phyloP scores from a whole-genome alignment of 1,140 invertebrate genomes.

The Cephus cinctus region DNA sequence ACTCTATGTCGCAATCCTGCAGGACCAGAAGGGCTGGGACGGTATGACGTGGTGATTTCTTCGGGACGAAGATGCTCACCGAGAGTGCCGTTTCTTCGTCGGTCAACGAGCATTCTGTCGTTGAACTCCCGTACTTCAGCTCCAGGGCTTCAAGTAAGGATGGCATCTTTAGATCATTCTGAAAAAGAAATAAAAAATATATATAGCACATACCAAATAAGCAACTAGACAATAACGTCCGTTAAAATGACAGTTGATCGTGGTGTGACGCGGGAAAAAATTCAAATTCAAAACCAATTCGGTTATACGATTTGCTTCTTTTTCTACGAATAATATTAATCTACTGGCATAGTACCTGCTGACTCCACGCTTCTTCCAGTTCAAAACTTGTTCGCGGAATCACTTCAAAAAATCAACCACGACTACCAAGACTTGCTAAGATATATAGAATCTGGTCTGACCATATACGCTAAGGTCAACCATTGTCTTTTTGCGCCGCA shows the following conservation, averaged over 20 bases:
- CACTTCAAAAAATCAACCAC: no score
- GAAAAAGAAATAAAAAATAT: slow-evolving; percentile 19
- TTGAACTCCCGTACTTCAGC: slow-evolving; percentile 72
- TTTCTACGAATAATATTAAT: no score
- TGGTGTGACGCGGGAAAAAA: no score
- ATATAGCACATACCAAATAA: no score
- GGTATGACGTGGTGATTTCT: slow-evolving; percentile 71
- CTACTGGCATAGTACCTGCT: no score
- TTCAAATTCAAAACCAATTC: no score
- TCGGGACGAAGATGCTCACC: slow-evolving; percentile 80
- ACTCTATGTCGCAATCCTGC: slow-evolving; percentile 86
- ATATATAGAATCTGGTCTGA: slow-evolving; percentile 34
- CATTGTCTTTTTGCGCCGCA: slow-evolving; percentile 36
- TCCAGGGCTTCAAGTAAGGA: slow-evolving; percentile 82
- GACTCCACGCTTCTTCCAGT: no score
- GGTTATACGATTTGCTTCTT: no score
- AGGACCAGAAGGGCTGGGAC: slow-evolving; percentile 83
- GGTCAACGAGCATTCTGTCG: slow-evolving; percentile 56
- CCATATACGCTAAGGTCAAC: slow-evolving; percentile 42
- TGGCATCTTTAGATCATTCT: slow-evolving; percentile 67
- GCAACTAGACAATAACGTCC: no score
- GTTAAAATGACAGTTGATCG: no score
- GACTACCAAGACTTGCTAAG: no score
- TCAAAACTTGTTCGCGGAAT: no score
- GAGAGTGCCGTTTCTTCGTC: slow-evolving; percentile 58